Evolutionary conservation across 2,888 invertebrate genomes (phyloP).

Genomic region (Troglohyphantes excavatus): DNA sequence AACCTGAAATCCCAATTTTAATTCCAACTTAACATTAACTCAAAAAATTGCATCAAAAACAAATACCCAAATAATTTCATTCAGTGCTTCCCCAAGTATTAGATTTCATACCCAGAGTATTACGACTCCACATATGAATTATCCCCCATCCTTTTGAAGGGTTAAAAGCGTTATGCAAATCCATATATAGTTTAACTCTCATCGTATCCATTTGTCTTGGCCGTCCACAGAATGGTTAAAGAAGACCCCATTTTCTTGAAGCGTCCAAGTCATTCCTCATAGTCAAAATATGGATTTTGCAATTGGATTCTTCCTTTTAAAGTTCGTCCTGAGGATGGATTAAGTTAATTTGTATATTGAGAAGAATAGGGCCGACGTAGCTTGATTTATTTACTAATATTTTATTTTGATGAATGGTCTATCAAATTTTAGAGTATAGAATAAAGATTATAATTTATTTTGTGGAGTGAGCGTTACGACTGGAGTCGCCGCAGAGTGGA

Average conservation of each 20-base stretch:
- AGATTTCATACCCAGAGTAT: no score
- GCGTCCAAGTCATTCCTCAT: conserved; percentile 3
- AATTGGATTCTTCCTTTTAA: neutral
- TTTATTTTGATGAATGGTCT: neutral
- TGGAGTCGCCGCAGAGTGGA: neutral
- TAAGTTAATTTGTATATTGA: conserved; percentile 34
- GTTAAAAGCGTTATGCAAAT: neutral
- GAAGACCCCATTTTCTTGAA: neutral
- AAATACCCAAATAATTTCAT: no score
- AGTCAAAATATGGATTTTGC: conserved; percentile 48
- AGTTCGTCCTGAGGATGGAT: conserved; percentile 14
- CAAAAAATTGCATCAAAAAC: no score
- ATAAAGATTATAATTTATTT: neutral
- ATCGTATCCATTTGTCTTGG: conserved; percentile 12
- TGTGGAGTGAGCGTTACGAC: neutral
- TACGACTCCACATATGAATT: neutral
- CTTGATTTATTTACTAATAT: conserved; percentile 10
- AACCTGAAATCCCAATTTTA: no score
- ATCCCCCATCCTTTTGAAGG: neutral
- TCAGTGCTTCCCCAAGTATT: no score
- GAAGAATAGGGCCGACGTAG: neutral
- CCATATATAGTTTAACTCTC: neutral
- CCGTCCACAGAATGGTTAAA: neutral
- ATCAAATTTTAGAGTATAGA: neutral
- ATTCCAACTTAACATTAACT: no score